Base-by-base conservation (phyloP, 2,797 vertebrate genomes). In the Molossus molossus region DNA sequence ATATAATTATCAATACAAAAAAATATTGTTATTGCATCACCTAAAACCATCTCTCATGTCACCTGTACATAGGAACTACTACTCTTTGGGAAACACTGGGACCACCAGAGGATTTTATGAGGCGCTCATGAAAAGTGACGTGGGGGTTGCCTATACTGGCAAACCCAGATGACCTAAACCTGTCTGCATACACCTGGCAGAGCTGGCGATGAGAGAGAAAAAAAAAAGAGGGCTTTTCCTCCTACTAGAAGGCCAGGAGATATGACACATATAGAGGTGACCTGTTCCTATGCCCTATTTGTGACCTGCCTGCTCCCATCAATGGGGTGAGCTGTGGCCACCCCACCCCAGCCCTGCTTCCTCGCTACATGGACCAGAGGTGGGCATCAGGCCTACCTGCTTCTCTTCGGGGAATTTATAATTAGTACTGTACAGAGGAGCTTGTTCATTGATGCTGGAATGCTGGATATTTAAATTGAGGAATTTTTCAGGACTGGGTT, bases 1-100 rank as follows among this genome's bases (percentile, higher is more conserved):
- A 27, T 62, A 20, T 72, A 81, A 90, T 91, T 94, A 86, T 57
- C 94, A 87, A 27, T 50, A 85, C 2, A 86, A 97, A 91, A 95
- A 92, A 18, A 45, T 10, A 76, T 84, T 83, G 13, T 72, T 55
- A 72, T 62, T 65, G 0, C 9, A 65, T 27, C 29, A 88, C 33
- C 55, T 67, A 91, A 81, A 93, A 57, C 29, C 55, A 64, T 64
- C 67, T 93, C 60, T 72, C 14, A 0, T 25, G 65, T 72, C 48
- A 62, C 76, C 55, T 64, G 21, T 29, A 67, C 12, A 6, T 64
- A 84, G 95, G 23, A 37, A 69, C 5, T 3, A 11, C 25, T 11
- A 27, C 77, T 72, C 72, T 91, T 62, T 21, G 15, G 48, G 50
- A 90, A 67, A 81, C 1, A 10, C 17, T 55, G 2, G 53, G 85